Percentiles rank a stretch among this genome's conserved stretches.
phyloP scores from a whole-genome alignment of 2,888 invertebrate genomes.

The Pachydiplax longipennis region DNA sequence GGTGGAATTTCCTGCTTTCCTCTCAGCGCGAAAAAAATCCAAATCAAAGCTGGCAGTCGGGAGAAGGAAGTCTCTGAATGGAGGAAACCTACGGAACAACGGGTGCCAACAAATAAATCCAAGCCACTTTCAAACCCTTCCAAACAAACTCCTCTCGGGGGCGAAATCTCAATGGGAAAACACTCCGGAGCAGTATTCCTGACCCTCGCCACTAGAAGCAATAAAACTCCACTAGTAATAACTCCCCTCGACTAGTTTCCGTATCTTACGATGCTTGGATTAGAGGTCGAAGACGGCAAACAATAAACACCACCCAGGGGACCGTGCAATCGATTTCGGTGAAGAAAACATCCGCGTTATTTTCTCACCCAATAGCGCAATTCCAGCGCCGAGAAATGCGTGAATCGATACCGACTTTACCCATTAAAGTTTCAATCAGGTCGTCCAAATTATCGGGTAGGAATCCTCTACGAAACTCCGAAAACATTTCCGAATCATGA shows the following conservation, averaged over 20 bases:
- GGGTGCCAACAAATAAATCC: not conserved
- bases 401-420: not conserved
- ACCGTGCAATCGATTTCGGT: not conserved
- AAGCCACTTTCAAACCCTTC: not conserved
- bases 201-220: not conserved
- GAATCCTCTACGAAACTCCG: too few relatives aligned
- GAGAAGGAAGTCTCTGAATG: not conserved
- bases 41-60: not conserved
- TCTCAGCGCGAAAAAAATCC: not conserved
- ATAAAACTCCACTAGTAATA: not conserved
- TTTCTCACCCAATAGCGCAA: not conserved
- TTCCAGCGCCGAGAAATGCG: not conserved
- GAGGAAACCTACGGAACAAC: not conserved
- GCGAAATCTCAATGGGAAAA: not conserved
- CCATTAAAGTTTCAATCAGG: not conserved
- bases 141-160: not conserved
- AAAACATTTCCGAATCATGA: too few relatives aligned
- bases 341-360: not conserved
- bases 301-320: not conserved
- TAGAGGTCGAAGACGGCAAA: not conserved
- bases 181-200: not conserved
- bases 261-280: not conserved
- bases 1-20: too few relatives aligned
- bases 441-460: too few relatives aligned
- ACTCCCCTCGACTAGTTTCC: not conserved